Evolutionary conservation across 2,888 invertebrate species (phyloP), one percentile per base, ranked within the genome.

Genomic region (Pristionchus japonicus): DNA sequence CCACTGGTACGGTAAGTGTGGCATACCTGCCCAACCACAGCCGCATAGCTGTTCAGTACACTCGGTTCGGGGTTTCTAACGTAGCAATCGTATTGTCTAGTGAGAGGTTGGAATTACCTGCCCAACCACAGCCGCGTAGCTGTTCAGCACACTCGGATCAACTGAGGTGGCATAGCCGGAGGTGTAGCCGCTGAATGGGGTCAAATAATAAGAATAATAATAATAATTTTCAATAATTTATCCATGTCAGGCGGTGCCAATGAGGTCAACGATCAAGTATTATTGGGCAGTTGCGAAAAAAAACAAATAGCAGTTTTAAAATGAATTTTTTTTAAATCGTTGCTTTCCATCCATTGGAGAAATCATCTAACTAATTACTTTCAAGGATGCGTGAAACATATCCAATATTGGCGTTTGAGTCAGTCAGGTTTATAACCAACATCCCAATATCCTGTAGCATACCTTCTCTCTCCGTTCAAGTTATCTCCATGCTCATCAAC

Each of bases 341-440:
- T n/a, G n/a, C n/a, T n/a, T n/a, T n/a, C n/a, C n/a, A n/a, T n/a
- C n/a, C n/a, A n/a, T n/a, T n/a, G n/a, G n/a, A n/a, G n/a, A n/a
- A n/a, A n/a, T n/a, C n/a, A n/a, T n/a, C n/a, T n/a, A n/a, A n/a
- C n/a, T 3, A 52, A 98, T 95, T 91, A 97, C 97, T 84, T 98
- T 95, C 11, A 97, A 97, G 94, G 11, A 98, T 95, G 91, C 97
- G 97, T 85, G 98, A 95, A 11, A 97, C 97, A 94, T 97, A 97
- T 37, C 43, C 4, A n/a, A n/a, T n/a, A n/a, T n/a, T n/a, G n/a
- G n/a, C n/a, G n/a, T n/a, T n/a, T n/a, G n/a, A n/a, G n/a, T n/a
- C n/a, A n/a, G n/a, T n/a, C n/a, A n/a, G n/a, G n/a, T n/a, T n/a
- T n/a, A n/a, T n/a, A n/a, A n/a, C n/a, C n/a, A n/a, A n/a, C n/a